Evolutionary conservation across 2,888 invertebrate species (phyloP), one percentile per base, ranked within the genome.

Genomic region (Apodemia mormo): DNA sequence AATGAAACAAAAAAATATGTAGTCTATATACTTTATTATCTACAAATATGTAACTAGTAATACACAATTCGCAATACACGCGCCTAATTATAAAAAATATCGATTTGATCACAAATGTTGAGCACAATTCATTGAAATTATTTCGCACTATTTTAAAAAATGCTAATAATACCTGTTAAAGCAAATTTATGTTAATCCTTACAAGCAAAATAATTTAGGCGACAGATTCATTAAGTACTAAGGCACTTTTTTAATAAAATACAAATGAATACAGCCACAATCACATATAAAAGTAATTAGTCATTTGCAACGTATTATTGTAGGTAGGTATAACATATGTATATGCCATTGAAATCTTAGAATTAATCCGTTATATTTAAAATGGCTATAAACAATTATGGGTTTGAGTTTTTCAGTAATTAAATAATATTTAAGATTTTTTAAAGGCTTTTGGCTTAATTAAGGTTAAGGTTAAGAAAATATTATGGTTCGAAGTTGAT

Each of bases 91-190:
- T 82, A 82, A 85, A 49, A 84, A 85, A 84, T 84, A 83, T 77
- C 65, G 75, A 78, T 79, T 78, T 75, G 72, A 77, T 80, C 84
- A 81, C 77, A 82, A 79, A 76, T 76, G 73, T 78, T 80, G 78
- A 77, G 75, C 75, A 75, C 69, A 66, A 71, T 71, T 69, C 71
- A 71, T 74, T 69, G 58, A 71, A 74, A 71, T 73, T 74, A 74
- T 72, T 70, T 71, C 30, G 58, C 61, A 30, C 65, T 72, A 65
- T 68, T 75, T 82, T 49, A 85, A 84, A 74, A 86, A 86, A 86
- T 85, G 86, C 86, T 85, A 85, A 83, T 75, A 79, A 79, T 75
- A 80, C 68, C 78, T 80, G 78, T 79, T 82, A 79, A 81, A 83
- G 79, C 78, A 74, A 77, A 77, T 72, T 67, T 6, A 12, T 54